phyloP scores from a whole-genome alignment of 2,888 invertebrate genomes.

The Lycocerus yunnanus region DNA sequence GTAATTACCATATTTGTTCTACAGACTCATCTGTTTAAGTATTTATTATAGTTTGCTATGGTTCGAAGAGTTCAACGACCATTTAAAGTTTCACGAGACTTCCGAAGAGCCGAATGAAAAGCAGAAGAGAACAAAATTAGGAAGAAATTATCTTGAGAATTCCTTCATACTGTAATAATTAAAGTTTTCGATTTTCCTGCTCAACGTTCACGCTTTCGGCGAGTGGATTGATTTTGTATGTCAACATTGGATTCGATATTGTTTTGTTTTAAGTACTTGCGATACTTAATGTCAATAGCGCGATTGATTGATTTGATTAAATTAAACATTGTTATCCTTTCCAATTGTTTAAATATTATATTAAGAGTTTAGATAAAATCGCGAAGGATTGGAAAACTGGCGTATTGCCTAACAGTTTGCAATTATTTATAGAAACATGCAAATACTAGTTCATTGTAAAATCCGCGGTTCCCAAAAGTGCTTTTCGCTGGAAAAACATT shows the following conservation, averaged over 20 bases:
- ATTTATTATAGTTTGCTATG: slow-evolving; percentile 16
- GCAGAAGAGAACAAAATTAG: background rate
- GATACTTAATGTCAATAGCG: background rate
- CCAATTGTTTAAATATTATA: background rate
- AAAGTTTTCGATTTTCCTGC: background rate
- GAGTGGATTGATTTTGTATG: background rate
- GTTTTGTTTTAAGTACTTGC: background rate
- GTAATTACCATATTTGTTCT: slow-evolving; percentile 11
- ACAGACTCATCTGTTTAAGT: slow-evolving; percentile 19
- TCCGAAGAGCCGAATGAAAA: background rate
- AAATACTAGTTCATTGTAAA: background rate
- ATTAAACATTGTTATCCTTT: background rate
- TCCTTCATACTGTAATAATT: background rate
- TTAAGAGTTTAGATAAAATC: background rate
- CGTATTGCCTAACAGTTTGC: background rate
- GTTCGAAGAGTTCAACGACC: slow-evolving; percentile 19
- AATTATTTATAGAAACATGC: background rate
- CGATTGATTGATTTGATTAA: background rate
- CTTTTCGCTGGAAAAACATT: background rate
- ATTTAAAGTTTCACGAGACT: slow-evolving; percentile 22
- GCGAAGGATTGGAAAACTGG: background rate
- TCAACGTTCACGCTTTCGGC: background rate
- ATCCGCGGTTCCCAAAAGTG: background rate
- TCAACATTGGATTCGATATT: background rate
- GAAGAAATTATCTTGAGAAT: background rate